Evolutionary conservation across 2,113 vertebrate species (phyloP).

Genomic region (Pterocles burchelli): DNA sequence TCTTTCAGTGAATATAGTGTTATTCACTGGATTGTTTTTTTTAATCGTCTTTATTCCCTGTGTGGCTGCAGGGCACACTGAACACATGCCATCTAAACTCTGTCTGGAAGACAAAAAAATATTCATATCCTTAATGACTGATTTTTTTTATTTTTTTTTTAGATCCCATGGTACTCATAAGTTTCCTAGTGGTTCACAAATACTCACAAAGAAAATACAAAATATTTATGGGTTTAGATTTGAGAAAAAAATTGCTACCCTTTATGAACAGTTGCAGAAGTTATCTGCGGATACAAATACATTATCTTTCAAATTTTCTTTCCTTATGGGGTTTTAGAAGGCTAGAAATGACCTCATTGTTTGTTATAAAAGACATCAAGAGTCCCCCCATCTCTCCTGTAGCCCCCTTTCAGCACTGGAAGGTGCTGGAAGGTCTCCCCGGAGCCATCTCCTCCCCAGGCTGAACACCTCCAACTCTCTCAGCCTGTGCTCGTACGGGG

Average conservation of each 20-base stretch:
- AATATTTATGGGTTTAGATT: background rate
- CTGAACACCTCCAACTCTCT: too few species aligned
- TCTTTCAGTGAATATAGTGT: background rate
- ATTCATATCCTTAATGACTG: background rate
- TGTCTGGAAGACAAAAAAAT: background rate
- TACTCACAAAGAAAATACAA: background rate
- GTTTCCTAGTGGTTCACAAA: background rate
- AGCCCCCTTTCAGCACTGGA: too few species aligned
- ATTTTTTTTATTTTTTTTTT: background rate
- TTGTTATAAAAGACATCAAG: background rate
- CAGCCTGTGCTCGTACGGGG: too few species aligned
- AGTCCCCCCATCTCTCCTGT: background rate
- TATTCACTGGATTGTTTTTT: background rate
- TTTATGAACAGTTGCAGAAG: background rate
- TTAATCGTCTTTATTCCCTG: background rate
- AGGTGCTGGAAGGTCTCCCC: too few species aligned
- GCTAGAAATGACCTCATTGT: background rate
- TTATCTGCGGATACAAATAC: background rate
- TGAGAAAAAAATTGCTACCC: background rate
- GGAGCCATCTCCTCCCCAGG: too few species aligned
- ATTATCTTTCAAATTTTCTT: background rate
- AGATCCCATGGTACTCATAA: rapidly evolving
- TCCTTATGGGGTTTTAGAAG: background rate
- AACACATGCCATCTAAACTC: background rate
- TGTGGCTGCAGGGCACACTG: background rate